phyloP scores from a whole-genome alignment of 53 echinoderm and acorn worm genomes.

The Apostichopus leukothele region DNA sequence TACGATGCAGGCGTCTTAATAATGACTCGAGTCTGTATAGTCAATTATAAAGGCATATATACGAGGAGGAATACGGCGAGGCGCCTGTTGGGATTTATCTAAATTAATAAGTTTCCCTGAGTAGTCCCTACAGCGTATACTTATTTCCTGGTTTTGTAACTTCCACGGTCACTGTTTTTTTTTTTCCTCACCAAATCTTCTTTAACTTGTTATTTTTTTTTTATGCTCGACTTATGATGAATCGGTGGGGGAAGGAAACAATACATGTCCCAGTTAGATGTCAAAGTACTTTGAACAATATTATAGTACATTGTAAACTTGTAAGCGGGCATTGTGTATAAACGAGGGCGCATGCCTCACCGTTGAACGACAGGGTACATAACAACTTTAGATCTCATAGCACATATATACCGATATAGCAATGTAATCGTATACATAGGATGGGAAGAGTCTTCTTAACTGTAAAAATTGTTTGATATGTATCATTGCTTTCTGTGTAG shows the following conservation, averaged over 20 bases:
- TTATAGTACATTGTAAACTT: neutral
- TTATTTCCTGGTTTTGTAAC: slow-evolving; percentile 8
- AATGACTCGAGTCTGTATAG: neutral
- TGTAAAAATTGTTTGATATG: no score
- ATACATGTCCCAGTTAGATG: neutral
- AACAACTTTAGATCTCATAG: no score
- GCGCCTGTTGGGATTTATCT: slow-evolving; percentile 20
- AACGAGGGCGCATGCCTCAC: no score
- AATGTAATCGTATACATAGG: no score
- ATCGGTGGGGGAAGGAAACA: neutral
- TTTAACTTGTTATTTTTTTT: neutral
- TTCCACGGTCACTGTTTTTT: slow-evolving; percentile 13
- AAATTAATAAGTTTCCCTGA: slow-evolving; percentile 37
- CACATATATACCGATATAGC: no score
- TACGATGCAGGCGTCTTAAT: neutral
- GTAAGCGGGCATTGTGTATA: no score
- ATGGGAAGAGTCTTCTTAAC: no score
- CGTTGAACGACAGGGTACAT: no score
- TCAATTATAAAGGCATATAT: neutral
- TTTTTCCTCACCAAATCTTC: neutral
- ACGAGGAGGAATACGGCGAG: slow-evolving; percentile 10
- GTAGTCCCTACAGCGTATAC: neutral
- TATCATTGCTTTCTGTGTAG: no score
- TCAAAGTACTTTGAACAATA: neutral
- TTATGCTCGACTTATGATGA: neutral